phyloP scores from a whole-genome alignment of 2,888 invertebrate genomes.

The Pocota personata region DNA sequence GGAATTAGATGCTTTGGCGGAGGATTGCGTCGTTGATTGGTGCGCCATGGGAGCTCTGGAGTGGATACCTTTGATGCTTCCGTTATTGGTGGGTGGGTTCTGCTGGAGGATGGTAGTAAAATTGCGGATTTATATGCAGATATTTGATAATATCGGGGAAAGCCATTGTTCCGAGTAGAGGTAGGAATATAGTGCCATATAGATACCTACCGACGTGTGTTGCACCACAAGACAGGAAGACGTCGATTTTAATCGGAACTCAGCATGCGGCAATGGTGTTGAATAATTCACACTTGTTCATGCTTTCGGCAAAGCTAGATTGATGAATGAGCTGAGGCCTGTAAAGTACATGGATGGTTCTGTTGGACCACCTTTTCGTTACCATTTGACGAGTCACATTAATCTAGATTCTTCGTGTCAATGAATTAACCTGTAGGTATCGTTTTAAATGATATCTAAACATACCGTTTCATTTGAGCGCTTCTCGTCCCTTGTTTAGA shows the following conservation, averaged over 20 bases:
- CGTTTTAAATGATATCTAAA: too few species aligned
- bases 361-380: too few species aligned
- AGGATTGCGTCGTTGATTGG: constrained; percentile 27
- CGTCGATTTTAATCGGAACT: constrained; percentile 2
- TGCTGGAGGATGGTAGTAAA: constrained; percentile 5
- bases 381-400: too few species aligned
- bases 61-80: constrained; percentile 45
- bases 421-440: too few species aligned
- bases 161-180: neutral
- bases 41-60: constrained; percentile 14
- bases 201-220: neutral
- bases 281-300: neutral
- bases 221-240: constrained; percentile 39
- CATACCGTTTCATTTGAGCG: too few species aligned
- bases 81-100: constrained; percentile 6
- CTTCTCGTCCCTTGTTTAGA: too few species aligned
- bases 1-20: constrained; percentile 49
- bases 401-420: too few species aligned
- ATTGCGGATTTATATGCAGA: constrained; percentile 15
- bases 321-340: too few species aligned
- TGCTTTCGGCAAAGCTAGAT: neutral
- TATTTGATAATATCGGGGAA: neutral
- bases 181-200: neutral
- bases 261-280: neutral
- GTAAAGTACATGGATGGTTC: too few species aligned